These are phyloP conservation scores for Uloborus plumipes DNA, from an alignment of 2,888 invertebrate species.

Conservation along the genomic window DNA sequence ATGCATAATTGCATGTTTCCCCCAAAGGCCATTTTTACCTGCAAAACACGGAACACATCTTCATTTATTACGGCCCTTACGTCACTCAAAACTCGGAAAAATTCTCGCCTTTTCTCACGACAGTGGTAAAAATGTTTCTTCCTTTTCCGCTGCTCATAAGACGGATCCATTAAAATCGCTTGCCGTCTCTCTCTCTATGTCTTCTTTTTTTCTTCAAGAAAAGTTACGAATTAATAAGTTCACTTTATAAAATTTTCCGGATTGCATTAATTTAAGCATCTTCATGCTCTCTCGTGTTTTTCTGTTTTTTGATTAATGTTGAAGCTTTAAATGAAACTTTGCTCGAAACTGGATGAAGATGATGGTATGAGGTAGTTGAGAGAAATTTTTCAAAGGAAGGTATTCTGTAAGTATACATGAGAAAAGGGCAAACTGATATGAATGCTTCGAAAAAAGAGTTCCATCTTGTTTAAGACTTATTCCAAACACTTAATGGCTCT, in stretches of 20 bases:
- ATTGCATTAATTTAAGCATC: conserved; percentile 55
- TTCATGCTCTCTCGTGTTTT: conserved; percentile 15
- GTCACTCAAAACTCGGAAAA: conserved; percentile 51
- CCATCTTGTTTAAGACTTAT: no score
- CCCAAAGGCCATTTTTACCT: conserved; percentile 36
- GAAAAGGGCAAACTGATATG: no score
- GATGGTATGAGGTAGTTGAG: no score
- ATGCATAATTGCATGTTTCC: conserved; percentile 60
- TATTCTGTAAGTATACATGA: no score
- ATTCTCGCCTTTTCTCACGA: conserved; percentile 21
- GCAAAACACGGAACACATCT: conserved; percentile 33
- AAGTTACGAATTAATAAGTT: conserved; percentile 54
- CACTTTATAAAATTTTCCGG: conserved; percentile 52
- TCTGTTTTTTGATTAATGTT: conserved; percentile 50
- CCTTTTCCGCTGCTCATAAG: conserved; percentile 38
- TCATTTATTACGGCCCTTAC: conserved; percentile 54
- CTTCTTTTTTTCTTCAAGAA: neutral
- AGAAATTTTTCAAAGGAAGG: no score
- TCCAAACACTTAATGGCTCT: no score
- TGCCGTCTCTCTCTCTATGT: conserved; percentile 10
- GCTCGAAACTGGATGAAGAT: neutral
- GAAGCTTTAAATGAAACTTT: conserved; percentile 9
- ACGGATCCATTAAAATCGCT: conserved; percentile 54
- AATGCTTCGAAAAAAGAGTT: no score
- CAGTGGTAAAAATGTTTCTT: conserved; percentile 55